Evolutionary conservation across 2,888 invertebrate species (phyloP).

Genomic region (Perdita meconis): DNA sequence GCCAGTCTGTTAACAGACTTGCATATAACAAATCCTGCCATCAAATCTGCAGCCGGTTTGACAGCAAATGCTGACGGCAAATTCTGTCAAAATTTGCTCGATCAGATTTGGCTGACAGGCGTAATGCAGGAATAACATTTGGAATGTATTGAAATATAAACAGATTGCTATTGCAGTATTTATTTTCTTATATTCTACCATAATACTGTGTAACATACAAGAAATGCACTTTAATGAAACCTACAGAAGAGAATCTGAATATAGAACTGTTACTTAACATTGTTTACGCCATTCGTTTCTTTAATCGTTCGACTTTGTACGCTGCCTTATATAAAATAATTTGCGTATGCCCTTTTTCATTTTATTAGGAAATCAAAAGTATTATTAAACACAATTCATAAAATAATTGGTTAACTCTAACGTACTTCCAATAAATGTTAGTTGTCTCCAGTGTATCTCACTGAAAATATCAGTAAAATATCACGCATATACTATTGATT

Average conservation of each 20-base stretch:
- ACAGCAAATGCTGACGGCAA: no score
- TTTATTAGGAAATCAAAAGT: slow-evolving; percentile 44
- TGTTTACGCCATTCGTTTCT: slow-evolving; percentile 63
- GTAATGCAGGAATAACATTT: no score
- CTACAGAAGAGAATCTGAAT: slow-evolving; percentile 91
- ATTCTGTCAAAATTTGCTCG: no score
- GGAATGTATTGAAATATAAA: slow-evolving; percentile 29
- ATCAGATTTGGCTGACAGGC: no score
- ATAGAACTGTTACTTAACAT: slow-evolving; percentile 80
- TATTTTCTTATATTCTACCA: slow-evolving; percentile 86
- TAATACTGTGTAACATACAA: slow-evolving; percentile 96
- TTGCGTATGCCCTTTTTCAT: slow-evolving; percentile 62
- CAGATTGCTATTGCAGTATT: slow-evolving; percentile 78
- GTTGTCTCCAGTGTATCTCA: slow-evolving; percentile 33
- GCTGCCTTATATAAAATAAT: slow-evolving; percentile 67
- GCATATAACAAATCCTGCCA: no score
- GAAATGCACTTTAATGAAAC: slow-evolving; percentile 96
- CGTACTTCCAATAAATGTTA: slow-evolving; percentile 43
- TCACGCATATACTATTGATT: slow-evolving; percentile 43
- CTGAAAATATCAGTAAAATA: slow-evolving; percentile 44
- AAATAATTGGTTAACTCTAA: slow-evolving; percentile 49
- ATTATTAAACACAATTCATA: slow-evolving; percentile 42
- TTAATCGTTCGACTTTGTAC: slow-evolving; percentile 72
- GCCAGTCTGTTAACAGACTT: no score
- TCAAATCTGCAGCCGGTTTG: no score